Conservation (phyloP, 1,140 invertebrate species). For the Tetramorium alpestre region DNA sequence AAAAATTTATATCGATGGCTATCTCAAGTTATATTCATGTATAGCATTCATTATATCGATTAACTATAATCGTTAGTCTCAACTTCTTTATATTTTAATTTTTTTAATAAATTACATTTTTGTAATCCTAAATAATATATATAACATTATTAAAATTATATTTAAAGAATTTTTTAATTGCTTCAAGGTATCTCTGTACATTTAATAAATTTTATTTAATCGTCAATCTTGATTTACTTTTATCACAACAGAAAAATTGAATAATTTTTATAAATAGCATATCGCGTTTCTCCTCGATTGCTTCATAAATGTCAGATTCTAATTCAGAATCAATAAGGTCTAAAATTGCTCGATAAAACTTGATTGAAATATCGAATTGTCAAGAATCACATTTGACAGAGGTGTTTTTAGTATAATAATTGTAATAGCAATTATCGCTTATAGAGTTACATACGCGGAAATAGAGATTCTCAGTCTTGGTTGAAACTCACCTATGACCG, state of each 20-base stretch:
- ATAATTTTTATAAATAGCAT: background rate
- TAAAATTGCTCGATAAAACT: background rate
- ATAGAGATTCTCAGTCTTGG: conserved; percentile 1
- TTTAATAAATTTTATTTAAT: conserved; percentile 1
- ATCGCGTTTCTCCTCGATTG: background rate
- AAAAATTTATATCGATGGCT: background rate
- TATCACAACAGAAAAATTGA: background rate
- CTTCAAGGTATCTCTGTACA: background rate
- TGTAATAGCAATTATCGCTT: background rate
- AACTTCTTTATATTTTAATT: background rate
- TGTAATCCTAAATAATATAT: background rate
- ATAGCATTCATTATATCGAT: background rate
- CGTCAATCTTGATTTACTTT: background rate
- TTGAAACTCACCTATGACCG: conserved; percentile 90
- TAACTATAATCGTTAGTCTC: background rate
- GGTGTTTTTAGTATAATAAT: background rate
- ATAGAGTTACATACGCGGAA: background rate
- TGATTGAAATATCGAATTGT: background rate
- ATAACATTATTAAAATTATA: background rate
- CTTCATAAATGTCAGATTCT: background rate
- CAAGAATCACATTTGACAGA: background rate
- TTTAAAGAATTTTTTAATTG: background rate
- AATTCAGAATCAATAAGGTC: background rate
- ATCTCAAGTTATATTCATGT: background rate
- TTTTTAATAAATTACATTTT: background rate